A percentile compares a stretch with the other conserved stretches of the same genome.
phyloP scores from a whole-genome alignment of 2,797 vertebrate species.

The Bovichtus diacanthus region DNA sequence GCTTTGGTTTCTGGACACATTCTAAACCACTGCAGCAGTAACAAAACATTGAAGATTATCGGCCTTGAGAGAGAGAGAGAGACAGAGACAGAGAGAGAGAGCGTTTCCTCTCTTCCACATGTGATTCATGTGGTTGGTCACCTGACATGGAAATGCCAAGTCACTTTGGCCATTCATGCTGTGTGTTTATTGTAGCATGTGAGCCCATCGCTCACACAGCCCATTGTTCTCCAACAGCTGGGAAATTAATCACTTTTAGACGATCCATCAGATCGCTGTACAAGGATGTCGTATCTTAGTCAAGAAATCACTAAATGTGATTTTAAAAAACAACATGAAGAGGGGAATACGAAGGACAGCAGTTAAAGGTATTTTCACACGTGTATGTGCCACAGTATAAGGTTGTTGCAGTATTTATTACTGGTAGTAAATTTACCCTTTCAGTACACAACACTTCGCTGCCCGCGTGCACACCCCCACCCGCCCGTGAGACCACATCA shows the following conservation, averaged over 20 bases:
- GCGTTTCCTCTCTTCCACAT: constrained; percentile 28
- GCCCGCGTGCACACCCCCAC: no score
- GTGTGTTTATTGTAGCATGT: no score
- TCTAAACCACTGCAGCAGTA: not conserved
- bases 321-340: not conserved
- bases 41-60: not conserved
- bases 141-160: constrained; percentile 21
- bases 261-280: not conserved
- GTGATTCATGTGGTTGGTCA: constrained; percentile 34
- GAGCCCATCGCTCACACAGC: not conserved
- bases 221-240: constrained; percentile 31
- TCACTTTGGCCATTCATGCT: not conserved
- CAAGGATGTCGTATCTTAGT: not conserved
- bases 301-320: not conserved
- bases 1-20: not conserved
- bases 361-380: not conserved
- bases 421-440: not conserved
- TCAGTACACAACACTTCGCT: not conserved
- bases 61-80: no score
- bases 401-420: not conserved
- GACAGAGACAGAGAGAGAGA: constrained; percentile 8
- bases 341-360: not conserved
- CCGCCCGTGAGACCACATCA: no score
- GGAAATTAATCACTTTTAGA: not conserved
- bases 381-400: not conserved